Evolutionary conservation across 2,888 invertebrate genomes (phyloP).

Genomic region (Cyclophora punctaria): DNA sequence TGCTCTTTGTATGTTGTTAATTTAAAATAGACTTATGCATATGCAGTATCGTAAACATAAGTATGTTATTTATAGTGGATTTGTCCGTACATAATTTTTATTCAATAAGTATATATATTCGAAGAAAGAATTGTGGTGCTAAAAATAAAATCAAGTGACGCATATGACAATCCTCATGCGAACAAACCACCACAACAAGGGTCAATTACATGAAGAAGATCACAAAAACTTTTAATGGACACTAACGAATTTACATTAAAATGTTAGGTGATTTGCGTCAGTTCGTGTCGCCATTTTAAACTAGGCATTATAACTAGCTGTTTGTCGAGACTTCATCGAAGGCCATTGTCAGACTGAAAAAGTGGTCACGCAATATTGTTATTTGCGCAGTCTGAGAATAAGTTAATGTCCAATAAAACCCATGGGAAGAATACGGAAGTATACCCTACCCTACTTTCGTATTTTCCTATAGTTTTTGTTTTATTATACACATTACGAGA

Average conservation of each 20-base stretch:
- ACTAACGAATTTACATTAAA: conserved; percentile 55
- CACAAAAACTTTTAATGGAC: conserved; percentile 54
- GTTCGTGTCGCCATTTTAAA: conserved; percentile 25
- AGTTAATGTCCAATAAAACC: too few species aligned
- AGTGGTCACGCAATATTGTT: too few species aligned
- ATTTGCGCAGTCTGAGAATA: too few species aligned
- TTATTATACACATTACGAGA: too few species aligned
- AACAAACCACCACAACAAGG: conserved; percentile 36
- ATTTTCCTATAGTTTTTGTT: too few species aligned
- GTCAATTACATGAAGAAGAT: conserved; percentile 59
- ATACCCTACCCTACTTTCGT: too few species aligned
- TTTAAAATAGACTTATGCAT: background rate
- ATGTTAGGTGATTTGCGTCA: conserved; percentile 54
- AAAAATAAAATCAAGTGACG: conserved; percentile 5
- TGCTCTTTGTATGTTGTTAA: too few species aligned
- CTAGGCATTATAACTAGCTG: background rate
- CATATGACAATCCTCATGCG: conserved; percentile 43
- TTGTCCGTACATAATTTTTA: too few species aligned
- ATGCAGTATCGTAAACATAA: too few species aligned
- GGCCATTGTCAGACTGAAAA: conserved; percentile 14
- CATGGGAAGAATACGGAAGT: too few species aligned
- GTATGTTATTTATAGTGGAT: too few species aligned
- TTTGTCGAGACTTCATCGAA: conserved; percentile 21
- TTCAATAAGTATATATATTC: background rate
- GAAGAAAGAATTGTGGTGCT: conserved; percentile 2